These are phyloP conservation scores for Coilia nasus DNA, from an alignment of 2,797 vertebrate species.

Conservation along the genomic window DNA sequence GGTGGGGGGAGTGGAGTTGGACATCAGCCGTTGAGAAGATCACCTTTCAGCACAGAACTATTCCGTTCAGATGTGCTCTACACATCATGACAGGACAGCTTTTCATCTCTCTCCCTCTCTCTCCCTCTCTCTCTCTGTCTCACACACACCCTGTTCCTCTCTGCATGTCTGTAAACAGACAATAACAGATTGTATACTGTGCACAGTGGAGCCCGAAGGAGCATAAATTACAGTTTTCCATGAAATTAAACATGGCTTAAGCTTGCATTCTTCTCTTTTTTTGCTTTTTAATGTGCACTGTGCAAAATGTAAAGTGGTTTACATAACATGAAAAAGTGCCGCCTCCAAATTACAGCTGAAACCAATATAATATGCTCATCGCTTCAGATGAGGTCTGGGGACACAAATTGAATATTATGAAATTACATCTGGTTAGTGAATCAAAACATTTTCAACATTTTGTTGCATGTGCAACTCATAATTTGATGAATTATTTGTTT, in stretches of 20 bases:
- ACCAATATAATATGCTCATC: not conserved
- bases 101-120: constrained; percentile 18
- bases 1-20: not conserved
- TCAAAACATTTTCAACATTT: not conserved
- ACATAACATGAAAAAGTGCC: not conserved
- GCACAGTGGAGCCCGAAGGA: not conserved
- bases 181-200: constrained; percentile 11
- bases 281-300: not conserved
- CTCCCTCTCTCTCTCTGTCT: constrained; percentile 6
- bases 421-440: not conserved
- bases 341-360: not conserved
- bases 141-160: not conserved
- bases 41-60: not conserved
- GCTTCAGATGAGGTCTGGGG: not conserved
- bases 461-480: not conserved
- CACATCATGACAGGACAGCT: not conserved
- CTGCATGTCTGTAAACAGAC: constrained; percentile 16
- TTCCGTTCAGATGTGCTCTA: constrained; percentile 1
- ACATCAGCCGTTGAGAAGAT: not conserved
- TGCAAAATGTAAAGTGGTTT: not conserved
- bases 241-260: not conserved
- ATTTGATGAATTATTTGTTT: constrained; percentile 11
- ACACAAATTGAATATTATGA: not conserved
- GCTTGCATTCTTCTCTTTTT: not conserved
- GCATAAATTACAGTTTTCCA: not conserved